Evolutionary conservation across 1,140 invertebrate genomes (phyloP), one percentile per base, ranked within the genome.

Genomic region (Eufriesea mexicana): DNA sequence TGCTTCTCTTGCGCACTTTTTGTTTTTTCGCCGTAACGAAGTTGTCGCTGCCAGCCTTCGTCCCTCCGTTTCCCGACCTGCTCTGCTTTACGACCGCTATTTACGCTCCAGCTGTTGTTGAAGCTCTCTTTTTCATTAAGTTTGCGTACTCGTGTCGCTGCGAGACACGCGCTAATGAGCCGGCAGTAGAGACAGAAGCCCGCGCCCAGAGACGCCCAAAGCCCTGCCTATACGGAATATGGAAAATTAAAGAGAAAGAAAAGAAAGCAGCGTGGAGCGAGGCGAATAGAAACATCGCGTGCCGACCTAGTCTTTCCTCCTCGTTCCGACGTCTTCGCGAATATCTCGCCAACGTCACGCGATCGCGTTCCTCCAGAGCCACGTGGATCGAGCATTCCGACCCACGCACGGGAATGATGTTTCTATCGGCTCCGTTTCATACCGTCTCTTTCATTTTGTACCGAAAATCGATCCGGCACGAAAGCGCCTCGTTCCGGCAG

Each of bases 191-290:
- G 71, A 80, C 75, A 66, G 73, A 88, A 85, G 84, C 83, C 86
- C 86, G 83, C 78, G 81, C 84, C 87, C 87, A 89, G 88, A 89
- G 88, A 89, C 88, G 88, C 88, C 88, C 88, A 85, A 89, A 86
- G 87, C 88, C 88, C 88, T 74, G 79, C 74, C 66, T 86, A 81
- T 68, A 77, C 23, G 9, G n/a, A 59, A 59, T 7, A 25, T 25
- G 57, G 57, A 61, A 14, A 25, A 25, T 61, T 6, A 18, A 18
- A 55, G 18, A 55, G 54, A 20, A 55, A 64, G 57, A 70, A 71
- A 55, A n/a, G 54, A 73, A 28, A 47, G n/a, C 25, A 62, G 35
- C 25, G 28, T 55, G 45, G 20, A 66, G 18, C 25, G 71, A 81
- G 67, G 71, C 25, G 57, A 62, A 61, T 1, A 23, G 78, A 62